phyloP scores from a whole-genome alignment of 2,888 invertebrate species.

The Drosophila ezoana region DNA sequence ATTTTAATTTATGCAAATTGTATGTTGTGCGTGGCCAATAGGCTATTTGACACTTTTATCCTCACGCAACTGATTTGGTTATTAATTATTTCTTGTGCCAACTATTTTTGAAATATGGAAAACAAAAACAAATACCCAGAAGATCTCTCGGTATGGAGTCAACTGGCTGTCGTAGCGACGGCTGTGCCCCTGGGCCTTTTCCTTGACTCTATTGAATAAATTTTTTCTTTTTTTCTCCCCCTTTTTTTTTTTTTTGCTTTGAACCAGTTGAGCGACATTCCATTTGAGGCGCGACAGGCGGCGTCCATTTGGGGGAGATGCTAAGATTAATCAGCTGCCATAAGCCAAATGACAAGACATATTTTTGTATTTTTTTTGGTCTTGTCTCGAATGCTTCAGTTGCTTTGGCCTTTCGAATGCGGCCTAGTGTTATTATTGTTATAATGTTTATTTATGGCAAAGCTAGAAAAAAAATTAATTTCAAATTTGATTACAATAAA shows the following conservation, averaged over 20 bases:
- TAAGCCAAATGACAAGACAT: constrained; percentile 78
- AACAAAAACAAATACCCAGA: constrained; percentile 48
- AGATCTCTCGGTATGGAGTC: constrained; percentile 17
- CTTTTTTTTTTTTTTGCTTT: constrained; percentile 10
- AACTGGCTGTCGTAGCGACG: constrained; percentile 23
- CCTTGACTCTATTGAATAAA: constrained; percentile 48
- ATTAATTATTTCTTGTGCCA: constrained; percentile 73
- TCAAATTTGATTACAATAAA: constrained; percentile 78
- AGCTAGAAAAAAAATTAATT: constrained; percentile 71
- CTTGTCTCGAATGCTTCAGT: constrained; percentile 26
- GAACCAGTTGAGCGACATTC: constrained; percentile 78
- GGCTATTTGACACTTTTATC: constrained; percentile 74
- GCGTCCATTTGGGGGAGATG: constrained; percentile 66
- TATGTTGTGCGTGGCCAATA: constrained; percentile 73
- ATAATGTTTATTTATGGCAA: constrained; percentile 72
- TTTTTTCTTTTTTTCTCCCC: not conserved
- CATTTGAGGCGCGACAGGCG: constrained; percentile 72
- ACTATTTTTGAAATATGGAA: constrained; percentile 70
- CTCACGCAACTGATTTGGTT: constrained; percentile 62
- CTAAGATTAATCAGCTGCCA: constrained; percentile 80
- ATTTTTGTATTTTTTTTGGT: constrained; percentile 47
- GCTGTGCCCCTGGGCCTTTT: constrained; percentile 56
- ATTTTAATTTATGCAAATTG: constrained; percentile 74
- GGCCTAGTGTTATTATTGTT: constrained; percentile 68
- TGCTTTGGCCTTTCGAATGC: constrained; percentile 28